Base-by-base conservation (phyloP, 2,797 vertebrate genomes). In the Chromobotia macracanthus region DNA sequence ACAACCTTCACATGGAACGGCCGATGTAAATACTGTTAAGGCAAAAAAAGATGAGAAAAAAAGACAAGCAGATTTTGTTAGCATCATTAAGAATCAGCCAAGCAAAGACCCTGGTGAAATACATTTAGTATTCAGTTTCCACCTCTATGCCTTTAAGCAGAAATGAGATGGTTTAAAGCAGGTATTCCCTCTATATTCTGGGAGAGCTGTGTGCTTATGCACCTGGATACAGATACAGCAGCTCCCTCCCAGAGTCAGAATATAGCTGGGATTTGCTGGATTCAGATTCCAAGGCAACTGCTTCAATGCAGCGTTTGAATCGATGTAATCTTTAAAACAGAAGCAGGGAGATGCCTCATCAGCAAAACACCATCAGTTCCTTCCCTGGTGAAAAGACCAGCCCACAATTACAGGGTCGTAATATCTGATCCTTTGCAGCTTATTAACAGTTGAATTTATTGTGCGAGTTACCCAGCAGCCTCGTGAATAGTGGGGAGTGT, bases 321-420 rank as follows among this genome's bases (percentile, higher is more conserved):
- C 82, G 82, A 82, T 84, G 53, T 81, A 61, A 79, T 84, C 75
- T 81, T 87, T 84, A 71, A 80, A 71, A 80, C 61, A 67, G 81
- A 66, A 79, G 75, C 66, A 61, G 51, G 15, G 28, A 64, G 66
- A 78, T 72, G 76, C 77, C 44, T 66, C 55, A 48, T 35, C 80
- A 56, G 74, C 80, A 72, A 67, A 50, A 60, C 18, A 60, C 38
- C 28, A 35, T 58, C 16, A 25, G 64, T 41, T 13, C 13, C 7
- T 0, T 12, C 63, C 21, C 23, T 16, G 38, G 6, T 67, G 35
- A 67, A 66, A 21, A 67, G 16, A 44, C 6, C 2, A 1, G 51
- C n/a, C 18, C 18, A 44, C 25, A 28, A 56, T 25, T 28, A 25
- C 5, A 3, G 21, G 11, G 25, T 28, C 23, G 15, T 60, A 25